Evolutionary conservation across 2,113 vertebrate species (phyloP), one percentile per base, ranked within the genome.

Genomic region (Lepidothrix coronata): DNA sequence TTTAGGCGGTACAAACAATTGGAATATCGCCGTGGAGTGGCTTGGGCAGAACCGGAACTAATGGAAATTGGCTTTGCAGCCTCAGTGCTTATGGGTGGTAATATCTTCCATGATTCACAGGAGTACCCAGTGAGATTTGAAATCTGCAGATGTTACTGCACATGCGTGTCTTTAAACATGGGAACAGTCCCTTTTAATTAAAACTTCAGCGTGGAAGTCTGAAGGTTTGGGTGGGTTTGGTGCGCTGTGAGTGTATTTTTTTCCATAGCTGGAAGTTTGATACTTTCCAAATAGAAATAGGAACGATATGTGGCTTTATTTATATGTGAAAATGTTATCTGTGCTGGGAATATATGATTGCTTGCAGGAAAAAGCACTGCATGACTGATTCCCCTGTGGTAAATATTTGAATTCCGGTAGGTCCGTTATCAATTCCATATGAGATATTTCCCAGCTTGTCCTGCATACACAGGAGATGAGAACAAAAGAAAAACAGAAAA

Each of bases 391-490:
- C 46, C 59, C 33, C 46, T 76, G 3, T 90, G 59, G 71, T 91
- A 94, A 94, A 85, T 85, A 62, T 49, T 80, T 88, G 85, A 87
- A 85, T 94, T 94, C 91, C 71, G 79, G 43, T 58, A 82, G 24
- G n/a, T 78, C 28, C 7, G 1, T 89, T 93, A 94, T 95, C 86
- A 92, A 11, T 94, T 89, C 94, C 88, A 66, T 85, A 88, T 94
- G 91, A 87, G 71, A n/a, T 35, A 31, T 76, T 87, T 94, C 83
- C 81, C 8, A 4, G 46, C 51, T 93, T 20, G 88, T 62, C 27
- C 41, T 88, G 62, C 48, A 8, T 31, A 16, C 14, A 2, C 11
- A 31, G 67, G 51, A 70, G 48, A 44, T 51, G 55, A 77, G 63
- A 91, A 77, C 55, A 80, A 82, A 82, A 78, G 41, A 59, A 48